These are phyloP conservation scores for Mastigias papua DNA, from an alignment of 30 jellyfish, hydroid and myxozoan genomes.

Conservation along the genomic window DNA sequence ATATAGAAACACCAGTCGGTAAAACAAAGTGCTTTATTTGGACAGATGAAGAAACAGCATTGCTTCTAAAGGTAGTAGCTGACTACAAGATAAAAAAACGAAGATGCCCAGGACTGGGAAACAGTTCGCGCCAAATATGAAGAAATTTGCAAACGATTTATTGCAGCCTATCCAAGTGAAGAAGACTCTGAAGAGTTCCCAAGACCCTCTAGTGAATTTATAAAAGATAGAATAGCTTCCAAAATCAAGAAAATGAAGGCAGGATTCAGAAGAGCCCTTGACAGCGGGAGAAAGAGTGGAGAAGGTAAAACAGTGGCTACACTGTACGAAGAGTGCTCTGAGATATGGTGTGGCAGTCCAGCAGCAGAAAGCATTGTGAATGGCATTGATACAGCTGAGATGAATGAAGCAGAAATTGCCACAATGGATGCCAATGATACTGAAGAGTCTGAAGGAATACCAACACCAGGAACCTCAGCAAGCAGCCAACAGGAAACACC, in stretches of 20 bases:
- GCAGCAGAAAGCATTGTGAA: conserved; percentile 46
- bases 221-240: background rate
- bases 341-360: conserved; percentile 53
- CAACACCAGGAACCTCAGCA: background rate
- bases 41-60: background rate
- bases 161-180: background rate
- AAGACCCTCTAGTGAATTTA: background rate
- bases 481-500: background rate
- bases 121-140: background rate
- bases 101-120: background rate
- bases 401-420: background rate
- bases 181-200: background rate
- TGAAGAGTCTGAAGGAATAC: background rate
- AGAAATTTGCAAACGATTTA: background rate
- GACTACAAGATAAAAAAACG: background rate
- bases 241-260: background rate
- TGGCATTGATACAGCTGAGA: conserved; percentile 39
- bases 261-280: conserved; percentile 40
- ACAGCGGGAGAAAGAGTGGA: conserved; percentile 64
- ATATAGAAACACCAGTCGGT: background rate
- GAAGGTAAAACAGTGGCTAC: conserved; percentile 41
- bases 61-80: background rate
- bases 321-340: conserved; percentile 40
- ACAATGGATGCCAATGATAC: background rate
- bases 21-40: background rate